Base-by-base conservation (phyloP, 2,888 invertebrate genomes). In the Crepidodera aurea region DNA sequence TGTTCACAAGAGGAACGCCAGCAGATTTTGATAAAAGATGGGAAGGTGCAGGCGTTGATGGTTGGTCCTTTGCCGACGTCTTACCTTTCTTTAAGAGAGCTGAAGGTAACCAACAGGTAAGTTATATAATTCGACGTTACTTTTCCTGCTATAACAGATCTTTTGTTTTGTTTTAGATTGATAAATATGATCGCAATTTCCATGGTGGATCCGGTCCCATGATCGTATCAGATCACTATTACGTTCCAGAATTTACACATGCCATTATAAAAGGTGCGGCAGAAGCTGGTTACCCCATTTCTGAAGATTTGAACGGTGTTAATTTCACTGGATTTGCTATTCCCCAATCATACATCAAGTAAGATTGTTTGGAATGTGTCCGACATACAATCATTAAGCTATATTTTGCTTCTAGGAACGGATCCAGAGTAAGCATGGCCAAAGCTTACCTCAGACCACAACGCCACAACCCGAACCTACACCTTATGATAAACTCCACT, bases 11-110 rank as follows among this genome's bases (percentile, higher is more conserved):
- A 72, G 87, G 86, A 0, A 83, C 84, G 57, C 83, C 80, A 42
- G 76, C 81, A 44, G 88, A 88, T 74, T 89, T 87, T 73, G 86
- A 88, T 69, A 18, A 46, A 15, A 79, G 81, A 42, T 89, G 89
- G 89, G 86, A 84, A 7, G 81, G 82, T n/a, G 74, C 83, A 15
- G 88, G 86, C 1, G 87, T 87, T 69, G 78, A 80, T 56, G 87
- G 87, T 4, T 88, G 88, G 88, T 84, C 84, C 65, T 88, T 83
- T 73, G 75, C 81, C 42, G 85, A 87, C 65, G 86, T 88, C 0
- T 78, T 90, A 10, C 88, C 88, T 0, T 91, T 90, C 74, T 91
- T 88, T 77, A 85, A 84, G 64, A 87, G 86, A 77, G 82, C 87
- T 0, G 88, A 88, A 79, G 82, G 87, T 68, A 88, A 88, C 68